Evolutionary conservation across 1,140 invertebrate species (phyloP).

Genomic region (Ylistrum balloti): DNA sequence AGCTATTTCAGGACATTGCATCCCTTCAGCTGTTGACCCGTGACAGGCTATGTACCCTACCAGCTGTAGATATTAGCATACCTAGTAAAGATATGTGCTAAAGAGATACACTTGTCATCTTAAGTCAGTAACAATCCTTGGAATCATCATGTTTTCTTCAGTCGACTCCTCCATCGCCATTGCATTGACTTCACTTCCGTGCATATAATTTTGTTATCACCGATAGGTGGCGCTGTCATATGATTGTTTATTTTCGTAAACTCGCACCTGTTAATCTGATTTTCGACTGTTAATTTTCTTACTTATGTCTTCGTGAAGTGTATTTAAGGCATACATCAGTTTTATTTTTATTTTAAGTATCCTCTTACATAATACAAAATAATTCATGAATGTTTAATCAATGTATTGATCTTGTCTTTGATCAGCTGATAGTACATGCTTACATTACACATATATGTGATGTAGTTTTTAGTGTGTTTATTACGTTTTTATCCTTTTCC

Average conservation of each 20-base stretch:
- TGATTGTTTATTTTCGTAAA: not conserved
- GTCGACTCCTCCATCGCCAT: conserved; percentile 29
- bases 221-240: conserved; percentile 1
- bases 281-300: not conserved
- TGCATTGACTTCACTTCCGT: conserved; percentile 26
- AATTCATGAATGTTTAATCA: not conserved
- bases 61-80: not conserved
- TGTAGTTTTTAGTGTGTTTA: too few species aligned
- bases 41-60: not conserved
- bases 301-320: not conserved
- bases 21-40: not conserved
- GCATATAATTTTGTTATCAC: not conserved
- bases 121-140: not conserved
- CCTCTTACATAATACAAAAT: not conserved
- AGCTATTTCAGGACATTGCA: not conserved
- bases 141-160: conserved; percentile 27
- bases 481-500: too few species aligned
- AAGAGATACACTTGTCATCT: conserved; percentile 26
- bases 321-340: too few species aligned
- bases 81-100: not conserved
- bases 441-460: too few species aligned
- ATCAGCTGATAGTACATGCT: too few species aligned
- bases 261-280: not conserved
- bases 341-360: too few species aligned
- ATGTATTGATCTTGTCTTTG: conserved; percentile 10